These are phyloP conservation scores for Sisor rabdophorus DNA, from an alignment of 2,113 vertebrate genomes.

Conservation along the genomic window DNA sequence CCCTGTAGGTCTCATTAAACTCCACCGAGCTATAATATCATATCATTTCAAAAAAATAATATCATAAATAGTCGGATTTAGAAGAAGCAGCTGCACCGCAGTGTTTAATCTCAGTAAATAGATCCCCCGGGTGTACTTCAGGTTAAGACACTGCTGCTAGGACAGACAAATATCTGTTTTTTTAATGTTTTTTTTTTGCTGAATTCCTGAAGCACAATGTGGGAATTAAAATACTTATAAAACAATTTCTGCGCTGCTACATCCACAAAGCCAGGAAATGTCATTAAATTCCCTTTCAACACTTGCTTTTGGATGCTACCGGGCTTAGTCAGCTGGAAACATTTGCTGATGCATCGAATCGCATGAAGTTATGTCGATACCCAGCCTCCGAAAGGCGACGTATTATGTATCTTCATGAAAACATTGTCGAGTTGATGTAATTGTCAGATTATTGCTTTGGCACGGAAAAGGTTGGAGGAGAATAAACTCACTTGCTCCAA, in stretches of 20 bases:
- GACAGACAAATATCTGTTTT: constrained; percentile 4
- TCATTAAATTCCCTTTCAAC: constrained; percentile 17
- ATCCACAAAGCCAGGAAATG: constrained; percentile 13
- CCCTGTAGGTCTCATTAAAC: constrained; percentile 2
- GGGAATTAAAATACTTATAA: constrained; percentile 12
- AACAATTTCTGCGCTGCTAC: constrained; percentile 43
- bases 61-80: constrained; percentile 30
- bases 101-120: constrained; percentile 38
- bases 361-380: constrained; percentile 19
- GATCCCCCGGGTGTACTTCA: constrained; percentile 48
- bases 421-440: constrained; percentile 15
- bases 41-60: neutral
- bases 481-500: neutral
- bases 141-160: constrained; percentile 47
- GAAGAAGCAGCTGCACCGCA: constrained; percentile 24
- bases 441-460: constrained; percentile 30
- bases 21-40: neutral
- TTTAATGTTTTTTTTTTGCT: constrained; percentile 3
- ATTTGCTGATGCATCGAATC: constrained; percentile 34
- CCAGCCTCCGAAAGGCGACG: neutral
- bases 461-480: constrained; percentile 6
- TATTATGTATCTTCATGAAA: constrained; percentile 26
- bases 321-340: constrained; percentile 13
- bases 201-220: neutral
- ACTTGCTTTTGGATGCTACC: neutral